These are phyloP conservation scores for Narcine bancroftii DNA, from an alignment of 2,113 vertebrate genomes.

Conservation along the genomic window DNA sequence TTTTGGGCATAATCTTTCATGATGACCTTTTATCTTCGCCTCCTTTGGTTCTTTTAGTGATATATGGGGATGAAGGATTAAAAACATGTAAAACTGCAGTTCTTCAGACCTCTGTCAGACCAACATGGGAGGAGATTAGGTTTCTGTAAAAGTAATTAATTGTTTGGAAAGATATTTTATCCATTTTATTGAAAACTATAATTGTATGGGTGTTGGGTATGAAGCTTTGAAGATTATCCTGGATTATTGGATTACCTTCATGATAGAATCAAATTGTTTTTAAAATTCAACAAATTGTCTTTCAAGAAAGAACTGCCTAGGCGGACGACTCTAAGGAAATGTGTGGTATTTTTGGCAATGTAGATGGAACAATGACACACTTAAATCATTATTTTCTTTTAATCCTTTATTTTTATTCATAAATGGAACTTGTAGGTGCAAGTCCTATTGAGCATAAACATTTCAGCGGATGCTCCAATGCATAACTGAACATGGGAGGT, in stretches of 20 bases:
- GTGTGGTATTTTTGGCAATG: too few relatives aligned
- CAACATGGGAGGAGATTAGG: not conserved
- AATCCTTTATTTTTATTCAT: too few relatives aligned
- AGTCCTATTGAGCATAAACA: too few relatives aligned
- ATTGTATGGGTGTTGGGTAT: not conserved
- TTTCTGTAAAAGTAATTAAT: not conserved
- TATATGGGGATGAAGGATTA: not conserved
- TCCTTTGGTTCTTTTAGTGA: not conserved
- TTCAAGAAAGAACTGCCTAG: not conserved
- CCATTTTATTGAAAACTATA: not conserved
- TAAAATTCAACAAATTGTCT: not conserved
- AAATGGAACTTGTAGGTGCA: too few relatives aligned
- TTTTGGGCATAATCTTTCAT: not conserved
- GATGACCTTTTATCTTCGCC: not conserved
- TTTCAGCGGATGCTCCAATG: too few relatives aligned
- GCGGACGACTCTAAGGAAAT: not conserved
- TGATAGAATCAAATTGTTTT: not conserved
- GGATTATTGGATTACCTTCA: not conserved
- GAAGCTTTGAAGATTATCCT: not conserved
- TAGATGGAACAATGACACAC: too few relatives aligned
- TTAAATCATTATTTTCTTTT: too few relatives aligned
- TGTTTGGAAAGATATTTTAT: not conserved
- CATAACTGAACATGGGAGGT: too few relatives aligned
- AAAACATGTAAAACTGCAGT: not conserved
- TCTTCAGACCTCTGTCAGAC: not conserved